Base-by-base conservation (phyloP, 2,797 vertebrate species). In the Sebastes melanostomus region DNA sequence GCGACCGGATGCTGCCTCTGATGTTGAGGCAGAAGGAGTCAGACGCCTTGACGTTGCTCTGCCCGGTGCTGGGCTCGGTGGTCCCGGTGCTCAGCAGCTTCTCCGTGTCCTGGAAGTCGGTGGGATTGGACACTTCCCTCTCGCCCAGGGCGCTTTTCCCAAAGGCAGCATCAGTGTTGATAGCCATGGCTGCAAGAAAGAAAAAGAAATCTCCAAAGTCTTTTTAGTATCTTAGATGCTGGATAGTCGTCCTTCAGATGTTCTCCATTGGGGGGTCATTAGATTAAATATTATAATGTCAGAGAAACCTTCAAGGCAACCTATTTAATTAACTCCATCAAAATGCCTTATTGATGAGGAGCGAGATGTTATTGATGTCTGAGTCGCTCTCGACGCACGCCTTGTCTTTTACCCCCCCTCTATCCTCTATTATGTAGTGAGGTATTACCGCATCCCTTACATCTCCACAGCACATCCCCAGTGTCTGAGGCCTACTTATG, bases 101-200 rank as follows among this genome's bases (percentile, higher is more conserved):
- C 88, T 98, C 96, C 10, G 96, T 98, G 91, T 98, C 98, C 6
- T 95, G 96, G 81, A 96, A 96, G 24, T 96, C 94, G 66, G 83
- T 90, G 71, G 94, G 94, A 72, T 95, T 91, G 46, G 95, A 85
- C 25, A 94, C 91, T 72, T 94, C 95, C 55, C 93, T 92, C 27
- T 95, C 94, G 10, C 95, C 94, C 62, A 93, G 84, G 24, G 82
- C 78, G 2, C 84, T 86, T 59, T 92, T 93, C 85, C 91, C 91
- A 88, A 92, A 96, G 76, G 92, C 89, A 55, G 94, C 89, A 78
- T 97, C 96, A 11, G 91, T 94, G 30, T 94, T 96, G 84, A 96
- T 92, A 29, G 96, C 96, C 97, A 97, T 97, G 62, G 46, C 82
- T 73, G 78, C 67, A 67, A 50, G 55, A 74, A 61, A 2, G 77